A percentile compares a stretch with the other conserved stretches of the same genome.
These are phyloP conservation scores for Ochlodes sylvanus DNA, from an alignment of 2,888 invertebrate genomes.

Conservation along the genomic window DNA sequence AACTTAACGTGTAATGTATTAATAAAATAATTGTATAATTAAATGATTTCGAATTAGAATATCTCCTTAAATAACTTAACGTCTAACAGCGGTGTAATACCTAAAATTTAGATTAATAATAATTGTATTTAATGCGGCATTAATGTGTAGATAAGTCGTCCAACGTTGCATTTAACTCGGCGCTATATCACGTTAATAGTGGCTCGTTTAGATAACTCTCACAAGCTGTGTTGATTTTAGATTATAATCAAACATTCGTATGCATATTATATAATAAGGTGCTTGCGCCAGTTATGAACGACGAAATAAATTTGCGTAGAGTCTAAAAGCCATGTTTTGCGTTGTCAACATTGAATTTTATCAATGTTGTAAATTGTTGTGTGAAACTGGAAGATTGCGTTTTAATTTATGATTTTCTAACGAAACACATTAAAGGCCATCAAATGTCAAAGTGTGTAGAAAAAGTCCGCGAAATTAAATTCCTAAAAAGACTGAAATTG, in stretches of 20 bases:
- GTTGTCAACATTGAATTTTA: too few species aligned
- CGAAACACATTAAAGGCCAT: too few species aligned
- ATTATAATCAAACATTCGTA: constrained; percentile 19
- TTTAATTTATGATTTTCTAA: too few species aligned
- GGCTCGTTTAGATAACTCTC: constrained; percentile 17
- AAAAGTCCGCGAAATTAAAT: too few species aligned
- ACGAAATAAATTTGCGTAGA: neutral
- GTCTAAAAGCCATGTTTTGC: neutral
- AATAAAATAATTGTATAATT: too few species aligned
- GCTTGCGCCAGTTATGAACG: neutral
- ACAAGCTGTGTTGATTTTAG: constrained; percentile 15
- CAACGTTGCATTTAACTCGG: constrained; percentile 1
- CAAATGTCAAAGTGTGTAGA: too few species aligned
- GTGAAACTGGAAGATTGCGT: too few species aligned
- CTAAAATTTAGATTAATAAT: constrained; percentile 7
- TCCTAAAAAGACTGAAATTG: too few species aligned
- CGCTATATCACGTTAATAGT: constrained; percentile 9
- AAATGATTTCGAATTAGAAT: too few species aligned
- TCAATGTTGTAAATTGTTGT: too few species aligned
- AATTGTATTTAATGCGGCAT: constrained; percentile 17
- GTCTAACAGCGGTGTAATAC: neutral
- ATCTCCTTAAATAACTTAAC: too few species aligned
- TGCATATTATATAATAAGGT: constrained; percentile 11
- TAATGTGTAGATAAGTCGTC: constrained; percentile 5
- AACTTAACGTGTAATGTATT: too few species aligned